Evolutionary conservation across 2,888 invertebrate genomes (phyloP).

Genomic region (Melanchra persicariae): DNA sequence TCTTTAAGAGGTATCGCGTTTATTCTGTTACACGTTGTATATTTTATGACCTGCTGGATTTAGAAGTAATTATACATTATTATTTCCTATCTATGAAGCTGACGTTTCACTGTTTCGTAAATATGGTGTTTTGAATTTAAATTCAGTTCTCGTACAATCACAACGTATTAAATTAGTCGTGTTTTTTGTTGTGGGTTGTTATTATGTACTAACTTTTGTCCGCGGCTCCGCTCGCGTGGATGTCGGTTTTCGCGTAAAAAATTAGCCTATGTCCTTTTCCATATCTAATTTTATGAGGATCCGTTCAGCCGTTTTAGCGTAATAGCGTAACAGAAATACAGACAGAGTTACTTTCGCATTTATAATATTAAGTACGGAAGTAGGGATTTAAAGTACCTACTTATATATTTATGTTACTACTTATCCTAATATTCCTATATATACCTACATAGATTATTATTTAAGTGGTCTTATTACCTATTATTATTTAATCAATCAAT

Average conservation of each 20-base stretch:
- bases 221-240: too few relatives aligned
- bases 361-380: too few relatives aligned
- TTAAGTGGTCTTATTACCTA: not conserved
- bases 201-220: not conserved
- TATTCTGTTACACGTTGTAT: too few relatives aligned
- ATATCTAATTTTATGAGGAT: too few relatives aligned
- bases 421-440: not conserved
- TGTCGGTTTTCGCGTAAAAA: too few relatives aligned
- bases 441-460: not conserved
- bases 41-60: constrained; percentile 19
- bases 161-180: not conserved
- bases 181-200: not conserved
- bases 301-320: too few relatives aligned
- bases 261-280: too few relatives aligned
- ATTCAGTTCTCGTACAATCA: not conserved
- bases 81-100: not conserved
- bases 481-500: not conserved
- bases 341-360: too few relatives aligned
- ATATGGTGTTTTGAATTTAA: not conserved
- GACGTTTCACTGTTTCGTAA: not conserved
- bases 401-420: not conserved
- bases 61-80: not conserved
- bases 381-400: too few relatives aligned
- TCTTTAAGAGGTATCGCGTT: too few relatives aligned
- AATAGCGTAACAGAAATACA: too few relatives aligned